Conservation (phyloP, 92 coral and sea anemone species). For the Muricea muricata region DNA sequence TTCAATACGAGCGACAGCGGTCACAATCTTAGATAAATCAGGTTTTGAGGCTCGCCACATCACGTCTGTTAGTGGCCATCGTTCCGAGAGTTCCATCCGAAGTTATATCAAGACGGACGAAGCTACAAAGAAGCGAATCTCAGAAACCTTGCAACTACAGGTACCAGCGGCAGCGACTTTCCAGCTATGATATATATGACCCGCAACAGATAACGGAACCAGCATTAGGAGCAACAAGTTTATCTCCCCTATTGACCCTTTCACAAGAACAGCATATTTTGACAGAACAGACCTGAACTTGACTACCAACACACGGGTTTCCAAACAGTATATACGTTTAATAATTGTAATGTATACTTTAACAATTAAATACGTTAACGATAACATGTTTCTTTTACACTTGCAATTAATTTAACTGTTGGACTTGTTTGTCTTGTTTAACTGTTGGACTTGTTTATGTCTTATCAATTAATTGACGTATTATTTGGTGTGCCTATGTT, state of each 20-base stretch:
- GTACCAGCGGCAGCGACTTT: neutral
- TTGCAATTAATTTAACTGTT: no score
- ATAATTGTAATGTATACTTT: slow-evolving; percentile 13
- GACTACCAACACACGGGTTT: neutral
- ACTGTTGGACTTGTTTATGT: no score
- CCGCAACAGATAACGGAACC: neutral
- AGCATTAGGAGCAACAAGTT: neutral
- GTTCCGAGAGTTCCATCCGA: slow-evolving; percentile 46
- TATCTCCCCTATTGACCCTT: neutral
- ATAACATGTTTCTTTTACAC: no score
- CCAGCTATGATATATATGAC: neutral
- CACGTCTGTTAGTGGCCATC: slow-evolving; percentile 36
- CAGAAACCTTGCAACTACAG: slow-evolving; percentile 23
- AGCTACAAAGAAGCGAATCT: slow-evolving; percentile 32
- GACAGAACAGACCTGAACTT: neutral
- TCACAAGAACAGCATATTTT: slow-evolving; percentile 15
- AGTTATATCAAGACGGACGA: slow-evolving; percentile 50
- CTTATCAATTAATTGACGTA: no score
- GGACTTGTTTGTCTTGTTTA: no score
- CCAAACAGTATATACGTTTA: neutral
- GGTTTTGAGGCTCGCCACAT: no score
- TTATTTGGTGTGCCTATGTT: no score
- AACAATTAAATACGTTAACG: no score
- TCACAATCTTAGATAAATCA: slow-evolving; percentile 48
- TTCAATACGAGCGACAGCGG: slow-evolving; percentile 52